Conservation (phyloP, 2,888 invertebrate genomes). For the Agriopis aurantiaria region DNA sequence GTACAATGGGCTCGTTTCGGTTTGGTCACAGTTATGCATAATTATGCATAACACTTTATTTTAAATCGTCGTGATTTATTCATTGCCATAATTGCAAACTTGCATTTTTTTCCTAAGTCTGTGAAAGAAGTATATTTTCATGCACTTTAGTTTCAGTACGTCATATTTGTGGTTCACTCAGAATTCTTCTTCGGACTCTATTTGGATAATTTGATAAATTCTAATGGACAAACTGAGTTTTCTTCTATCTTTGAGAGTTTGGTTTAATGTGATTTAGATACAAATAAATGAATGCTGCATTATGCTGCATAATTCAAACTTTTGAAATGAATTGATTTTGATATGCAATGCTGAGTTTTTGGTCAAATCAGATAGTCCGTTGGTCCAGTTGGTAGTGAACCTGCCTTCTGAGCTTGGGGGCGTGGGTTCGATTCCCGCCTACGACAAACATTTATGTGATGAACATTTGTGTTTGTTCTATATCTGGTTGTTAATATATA, state of each 20-base stretch:
- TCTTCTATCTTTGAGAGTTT: neutral
- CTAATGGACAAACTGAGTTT: constrained; percentile 12
- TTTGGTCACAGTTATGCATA: too few relatives aligned
- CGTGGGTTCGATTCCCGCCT: too few relatives aligned
- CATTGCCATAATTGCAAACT: neutral
- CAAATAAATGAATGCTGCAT: too few relatives aligned
- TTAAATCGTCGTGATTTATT: neutral
- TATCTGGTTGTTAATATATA: too few relatives aligned
- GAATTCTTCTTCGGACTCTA: constrained; percentile 7
- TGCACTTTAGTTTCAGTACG: constrained; percentile 13
- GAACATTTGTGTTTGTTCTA: too few relatives aligned
- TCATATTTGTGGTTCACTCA: constrained; percentile 31
- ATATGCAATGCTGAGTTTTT: too few relatives aligned
- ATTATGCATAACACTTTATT: too few relatives aligned
- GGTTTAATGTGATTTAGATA: neutral
- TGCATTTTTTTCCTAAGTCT: neutral
- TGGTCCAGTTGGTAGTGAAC: too few relatives aligned
- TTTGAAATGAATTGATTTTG: neutral
- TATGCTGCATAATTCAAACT: neutral
- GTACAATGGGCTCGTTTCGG: too few relatives aligned
- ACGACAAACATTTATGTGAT: too few relatives aligned
- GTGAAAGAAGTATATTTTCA: constrained; percentile 8
- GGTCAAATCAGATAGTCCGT: too few relatives aligned
- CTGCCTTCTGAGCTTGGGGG: too few relatives aligned
- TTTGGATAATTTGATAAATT: constrained; percentile 24